phyloP scores from a whole-genome alignment of 2,888 invertebrate species.

The Leptopilina syphax region DNA sequence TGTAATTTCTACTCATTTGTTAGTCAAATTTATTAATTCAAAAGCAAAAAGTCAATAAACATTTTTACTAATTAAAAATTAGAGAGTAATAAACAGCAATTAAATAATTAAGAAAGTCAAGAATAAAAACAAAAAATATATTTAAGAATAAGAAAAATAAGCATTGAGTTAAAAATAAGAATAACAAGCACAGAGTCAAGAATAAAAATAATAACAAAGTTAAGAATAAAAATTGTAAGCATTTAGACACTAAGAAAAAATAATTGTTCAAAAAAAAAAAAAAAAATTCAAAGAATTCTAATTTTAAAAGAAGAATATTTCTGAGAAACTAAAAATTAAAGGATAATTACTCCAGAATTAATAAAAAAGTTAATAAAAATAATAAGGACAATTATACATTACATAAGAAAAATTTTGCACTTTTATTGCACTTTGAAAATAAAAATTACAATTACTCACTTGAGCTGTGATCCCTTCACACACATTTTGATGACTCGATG shows the following conservation, averaged over 20 bases:
- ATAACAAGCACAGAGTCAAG: too few relatives aligned
- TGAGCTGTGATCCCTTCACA: constrained; percentile 67
- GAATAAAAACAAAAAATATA: too few relatives aligned
- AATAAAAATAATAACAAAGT: too few relatives aligned
- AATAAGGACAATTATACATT: constrained; percentile 9
- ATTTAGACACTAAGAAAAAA: too few relatives aligned
- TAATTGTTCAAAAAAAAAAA: not conserved
- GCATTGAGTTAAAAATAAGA: too few relatives aligned
- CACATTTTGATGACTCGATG: constrained; percentile 67
- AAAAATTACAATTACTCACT: constrained; percentile 62
- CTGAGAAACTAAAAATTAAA: not conserved
- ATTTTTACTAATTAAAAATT: not conserved
- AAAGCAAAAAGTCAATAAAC: too few relatives aligned
- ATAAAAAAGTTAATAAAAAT: not conserved
- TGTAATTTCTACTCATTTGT: too few relatives aligned
- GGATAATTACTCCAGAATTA: not conserved
- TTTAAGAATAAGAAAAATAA: too few relatives aligned
- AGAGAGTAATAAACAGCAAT: too few relatives aligned
- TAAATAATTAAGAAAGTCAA: too few relatives aligned
- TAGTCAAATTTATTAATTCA: too few relatives aligned
- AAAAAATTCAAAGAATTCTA: not conserved
- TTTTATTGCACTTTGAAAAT: not conserved
- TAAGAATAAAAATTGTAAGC: too few relatives aligned
- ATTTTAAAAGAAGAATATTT: not conserved
- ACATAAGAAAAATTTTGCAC: not conserved